Percentiles rank a stretch among this genome's conserved stretches.
Conservation (phyloP, 2,113 vertebrate species). For the Saguinus midas region DNA sequence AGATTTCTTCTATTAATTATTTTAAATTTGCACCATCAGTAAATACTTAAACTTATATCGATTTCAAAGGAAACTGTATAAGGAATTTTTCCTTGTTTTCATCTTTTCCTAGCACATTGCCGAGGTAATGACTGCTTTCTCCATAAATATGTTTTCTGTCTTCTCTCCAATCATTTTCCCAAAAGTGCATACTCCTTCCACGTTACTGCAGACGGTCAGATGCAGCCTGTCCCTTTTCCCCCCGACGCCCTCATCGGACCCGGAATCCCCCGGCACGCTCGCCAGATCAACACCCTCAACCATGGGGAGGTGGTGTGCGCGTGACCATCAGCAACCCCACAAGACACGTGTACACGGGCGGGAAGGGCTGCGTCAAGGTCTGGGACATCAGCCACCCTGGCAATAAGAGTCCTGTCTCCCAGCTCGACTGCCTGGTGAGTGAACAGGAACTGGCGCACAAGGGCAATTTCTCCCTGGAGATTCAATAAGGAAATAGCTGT, state of each 20-base stretch:
- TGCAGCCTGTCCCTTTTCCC: constrained; percentile 96
- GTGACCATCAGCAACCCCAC: constrained; percentile 96
- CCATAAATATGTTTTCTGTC: not conserved
- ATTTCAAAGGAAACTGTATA: not conserved
- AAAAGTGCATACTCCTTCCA: constrained; percentile 90
- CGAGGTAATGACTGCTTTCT: not conserved
- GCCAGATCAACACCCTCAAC: constrained; percentile 96
- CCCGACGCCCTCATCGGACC: constrained; percentile 95
- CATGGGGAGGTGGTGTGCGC: constrained; percentile 96
- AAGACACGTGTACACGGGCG: constrained; percentile 94
- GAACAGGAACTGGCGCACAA: constrained; percentile 52
- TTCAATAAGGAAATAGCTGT: constrained; percentile 71
- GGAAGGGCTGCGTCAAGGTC: constrained; percentile 97
- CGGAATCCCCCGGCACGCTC: constrained; percentile 94
- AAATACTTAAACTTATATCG: not conserved
- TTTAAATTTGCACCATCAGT: constrained; percentile 10
- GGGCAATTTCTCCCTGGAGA: constrained; percentile 69
- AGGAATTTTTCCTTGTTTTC: not conserved
- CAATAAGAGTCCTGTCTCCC: constrained; percentile 93
- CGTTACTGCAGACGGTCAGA: constrained; percentile 94
- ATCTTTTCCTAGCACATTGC: not conserved
- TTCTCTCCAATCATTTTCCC: not conserved
- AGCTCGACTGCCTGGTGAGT: constrained; percentile 88
- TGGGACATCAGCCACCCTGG: constrained; percentile 98
- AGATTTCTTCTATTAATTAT: not conserved